These are phyloP conservation scores for Pachypanchax playfairii DNA, from an alignment of 2,113 vertebrate genomes.

Conservation along the genomic window DNA sequence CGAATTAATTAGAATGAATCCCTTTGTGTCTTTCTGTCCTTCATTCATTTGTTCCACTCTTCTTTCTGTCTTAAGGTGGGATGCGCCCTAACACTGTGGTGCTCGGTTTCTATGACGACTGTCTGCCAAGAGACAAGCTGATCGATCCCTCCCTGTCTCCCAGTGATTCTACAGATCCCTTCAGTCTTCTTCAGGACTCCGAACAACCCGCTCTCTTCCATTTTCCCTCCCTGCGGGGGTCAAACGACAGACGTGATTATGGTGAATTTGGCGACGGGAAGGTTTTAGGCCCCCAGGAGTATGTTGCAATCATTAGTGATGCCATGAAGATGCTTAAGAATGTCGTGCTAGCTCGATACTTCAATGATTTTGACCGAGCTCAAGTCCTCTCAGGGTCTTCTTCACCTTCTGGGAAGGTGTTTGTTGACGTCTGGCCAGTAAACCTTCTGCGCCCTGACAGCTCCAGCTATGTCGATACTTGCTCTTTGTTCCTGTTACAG, in stretches of 20 bases:
- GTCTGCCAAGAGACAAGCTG: conserved; percentile 77
- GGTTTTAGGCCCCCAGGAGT: conserved; percentile 81
- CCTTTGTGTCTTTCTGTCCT: background rate
- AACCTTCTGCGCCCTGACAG: conserved; percentile 90
- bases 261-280: conserved; percentile 72
- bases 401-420: conserved; percentile 52
- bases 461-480: conserved; percentile 87
- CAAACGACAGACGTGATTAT: background rate
- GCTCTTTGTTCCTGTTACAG: conserved; percentile 92
- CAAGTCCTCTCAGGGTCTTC: conserved; percentile 58
- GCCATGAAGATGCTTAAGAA: conserved; percentile 93
- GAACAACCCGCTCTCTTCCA: conserved; percentile 59
- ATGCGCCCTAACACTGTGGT: conserved; percentile 93
- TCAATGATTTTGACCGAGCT: conserved; percentile 81
- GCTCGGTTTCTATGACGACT: conserved; percentile 87
- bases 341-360: conserved; percentile 85
- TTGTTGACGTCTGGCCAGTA: conserved; percentile 90
- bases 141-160: conserved; percentile 61
- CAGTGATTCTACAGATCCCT: conserved; percentile 33
- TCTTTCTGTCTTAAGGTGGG: conserved; percentile 76
- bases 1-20: background rate
- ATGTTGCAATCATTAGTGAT: conserved; percentile 86
- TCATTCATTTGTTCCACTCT: background rate
- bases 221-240: conserved; percentile 75
- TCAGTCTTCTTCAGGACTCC: conserved; percentile 2